Base-by-base conservation (phyloP, 2,888 invertebrate species). In the Galerucella pusilla region DNA sequence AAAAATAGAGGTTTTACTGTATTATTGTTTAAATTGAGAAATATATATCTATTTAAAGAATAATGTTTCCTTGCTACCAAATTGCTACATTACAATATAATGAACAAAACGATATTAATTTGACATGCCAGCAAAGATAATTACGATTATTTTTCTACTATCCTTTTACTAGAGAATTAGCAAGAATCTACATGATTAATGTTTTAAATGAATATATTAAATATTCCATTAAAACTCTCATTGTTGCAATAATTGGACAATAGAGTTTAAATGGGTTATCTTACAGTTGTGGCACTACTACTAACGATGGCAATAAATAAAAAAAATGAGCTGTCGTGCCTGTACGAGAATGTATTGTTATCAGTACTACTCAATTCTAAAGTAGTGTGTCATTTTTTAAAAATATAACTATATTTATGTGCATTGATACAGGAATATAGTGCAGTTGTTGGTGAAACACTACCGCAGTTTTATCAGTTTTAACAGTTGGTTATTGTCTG, bases 241-340 rank as follows among this genome's bases (percentile, higher is more conserved):
- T 70, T 63, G 52, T 70, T 63, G 10, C 42, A 35, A n/a, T 28
- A 70, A 70, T 70, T 70, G 69, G 35, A 63, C 35, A 63, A 52
- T 49, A 16, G 20, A 16, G 25, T 70, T 70, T 70, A 68, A 59
- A 61, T 60, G 60, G n/a, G 42, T 61, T 69, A 70, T 70, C 63
- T 70, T 63, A 49, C 69, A 70, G 52, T 63, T 70, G 69, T 70
- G 69, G 52, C 61, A 52, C 63, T 61, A 57, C 25, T 63, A 28
- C 25, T 52, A 25, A 70, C 54, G 20, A 52, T 61, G 16, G 69
- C 14, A 20, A 61, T 70, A 49, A 63, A 63, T 68, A 52, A 28
- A 67, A 49, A 54, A 67, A 63, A 28, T 49, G 14, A 64, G 45
- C 42, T 14, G 45, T 64, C 45, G n/a, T 35, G 45, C 6, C 14